Evolutionary conservation across 1,140 invertebrate genomes (phyloP), one percentile per base, ranked within the genome.

Genomic region (Drosophila funebris): DNA sequence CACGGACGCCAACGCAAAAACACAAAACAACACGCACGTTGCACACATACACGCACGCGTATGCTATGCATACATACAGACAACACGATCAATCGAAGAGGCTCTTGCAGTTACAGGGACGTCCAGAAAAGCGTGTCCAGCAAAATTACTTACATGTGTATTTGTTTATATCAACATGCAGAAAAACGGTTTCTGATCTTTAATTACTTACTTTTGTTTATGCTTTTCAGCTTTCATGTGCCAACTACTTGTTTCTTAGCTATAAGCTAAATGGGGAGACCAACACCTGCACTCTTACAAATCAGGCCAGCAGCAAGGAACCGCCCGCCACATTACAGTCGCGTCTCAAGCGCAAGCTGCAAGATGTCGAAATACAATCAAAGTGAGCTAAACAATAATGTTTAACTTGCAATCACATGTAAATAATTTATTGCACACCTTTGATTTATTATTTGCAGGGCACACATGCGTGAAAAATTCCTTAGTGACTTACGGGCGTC

Each of bases 381-480:
- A 98, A 97, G 96, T 97, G 93, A 92, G 92, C 68, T 13, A 0
- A 36, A 41, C 20, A 24, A 33, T 7, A 37, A 41, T 22, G 9
- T 64, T 27, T 22, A 46, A 0, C 11, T 1, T 27, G 27, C 8
- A 31, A 39, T 64, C 14, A 54, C 20, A 56, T 71, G 46, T 50
- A 37, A 7, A 24, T 50, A 5, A 4, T 29, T 24, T 14, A 1
- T n/a, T 64, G 48, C 2, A 9, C 29, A 46, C 24, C 16, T 43
- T 11, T 50, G 8, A 20, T 37, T 63, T 56, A 44, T 77, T 52
- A 50, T 53, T 80, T 93, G 54, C 90, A 98, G 97, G 92, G 97
- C 97, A 4, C 98, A 99, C 92, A 96, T 99, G 93, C 98, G 99
- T 92, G 99, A 99, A 91, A 99, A 99, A 92, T 99, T 99, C 93